Conservation (phyloP, 2,797 vertebrate species). For the Glossophaga mutica region DNA sequence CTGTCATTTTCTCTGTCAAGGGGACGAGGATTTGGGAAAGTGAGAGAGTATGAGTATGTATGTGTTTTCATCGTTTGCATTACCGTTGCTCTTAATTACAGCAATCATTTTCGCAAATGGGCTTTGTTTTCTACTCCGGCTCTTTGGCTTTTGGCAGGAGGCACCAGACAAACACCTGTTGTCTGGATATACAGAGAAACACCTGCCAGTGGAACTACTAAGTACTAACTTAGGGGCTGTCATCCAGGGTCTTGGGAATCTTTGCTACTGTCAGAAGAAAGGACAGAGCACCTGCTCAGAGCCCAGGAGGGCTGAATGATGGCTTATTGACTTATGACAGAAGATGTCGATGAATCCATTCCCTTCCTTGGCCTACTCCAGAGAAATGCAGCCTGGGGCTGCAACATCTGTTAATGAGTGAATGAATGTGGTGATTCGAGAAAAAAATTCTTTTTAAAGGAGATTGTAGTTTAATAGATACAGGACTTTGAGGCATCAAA, state of each 20-base stretch:
- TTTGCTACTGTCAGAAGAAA: conserved; percentile 62
- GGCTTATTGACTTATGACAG: conserved; percentile 67
- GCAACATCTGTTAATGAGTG: conserved; percentile 72
- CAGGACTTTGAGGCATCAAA: background rate
- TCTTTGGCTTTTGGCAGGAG: conserved; percentile 73
- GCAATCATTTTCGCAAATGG: conserved; percentile 65
- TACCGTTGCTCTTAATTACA: conserved; percentile 70
- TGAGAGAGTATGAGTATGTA: too few relatives aligned
- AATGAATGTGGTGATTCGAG: conserved; percentile 40
- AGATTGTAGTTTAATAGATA: conserved; percentile 13
- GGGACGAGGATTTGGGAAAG: background rate
- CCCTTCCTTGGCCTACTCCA: conserved; percentile 11
- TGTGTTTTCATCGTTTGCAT: background rate
- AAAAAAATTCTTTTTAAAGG: conserved; percentile 27
- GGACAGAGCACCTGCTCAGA: conserved; percentile 70
- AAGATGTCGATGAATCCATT: conserved; percentile 63
- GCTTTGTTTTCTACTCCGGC: conserved; percentile 63
- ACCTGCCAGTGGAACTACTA: conserved; percentile 79
- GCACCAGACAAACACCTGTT: conserved; percentile 85
- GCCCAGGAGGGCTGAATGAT: conserved; percentile 52
- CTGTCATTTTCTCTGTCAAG: background rate
- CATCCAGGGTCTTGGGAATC: conserved; percentile 63
- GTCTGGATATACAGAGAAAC: conserved; percentile 77
- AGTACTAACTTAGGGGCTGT: conserved; percentile 57
- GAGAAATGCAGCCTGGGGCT: conserved; percentile 41